Base-by-base conservation (phyloP, 2,113 vertebrate genomes). In the Oreocharis arfaki region DNA sequence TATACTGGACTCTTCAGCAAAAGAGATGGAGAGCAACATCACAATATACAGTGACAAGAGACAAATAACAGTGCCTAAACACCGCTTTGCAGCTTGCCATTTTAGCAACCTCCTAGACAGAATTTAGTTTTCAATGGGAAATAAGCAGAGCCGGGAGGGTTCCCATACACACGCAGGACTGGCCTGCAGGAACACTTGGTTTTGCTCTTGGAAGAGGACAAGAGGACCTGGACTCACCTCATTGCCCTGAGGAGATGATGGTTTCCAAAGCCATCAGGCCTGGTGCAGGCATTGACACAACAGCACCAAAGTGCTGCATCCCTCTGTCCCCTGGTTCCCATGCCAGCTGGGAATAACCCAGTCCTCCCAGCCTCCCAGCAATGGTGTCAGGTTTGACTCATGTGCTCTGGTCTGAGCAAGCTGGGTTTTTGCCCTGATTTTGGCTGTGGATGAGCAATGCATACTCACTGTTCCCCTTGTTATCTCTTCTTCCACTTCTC, bases 31-130 rank as follows among this genome's bases (percentile, higher is more conserved):
- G 22, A 60, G 33, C 30, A 90, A 67, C 5, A 18, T 20, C 73
- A n/a, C 32, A 24, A 41, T 37, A 44, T 8, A 19, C 20, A 52
- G 44, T 15, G 61, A 33, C 32, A 52, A 17, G 88, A 19, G 47
- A 63, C 39, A 50, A 32, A 50, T n/a, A 63, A 28, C 32, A 39
- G 39, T n/a, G 28, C 8, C 59, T 42, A 50, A 52, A 67, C n/a
- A 37, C 9, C 0, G 0, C n/a, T 80, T 69, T 0, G 0, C 27
- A 52, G 44, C 53, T 73, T 73, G 49, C 35, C 4, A 1, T 68
- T 71, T 76, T 3, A 7, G 46, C 92, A 89, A 37, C 9, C 22
- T 39, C 9, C 6, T 4, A 10, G 21, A 7, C 12, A 61, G 30
- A 37, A 50, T 80, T 79, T 44, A 30, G 5, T 39, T 76, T 86